Evolutionary conservation across 2,888 invertebrate species (phyloP).

Genomic region (Cheilosia grossa): DNA sequence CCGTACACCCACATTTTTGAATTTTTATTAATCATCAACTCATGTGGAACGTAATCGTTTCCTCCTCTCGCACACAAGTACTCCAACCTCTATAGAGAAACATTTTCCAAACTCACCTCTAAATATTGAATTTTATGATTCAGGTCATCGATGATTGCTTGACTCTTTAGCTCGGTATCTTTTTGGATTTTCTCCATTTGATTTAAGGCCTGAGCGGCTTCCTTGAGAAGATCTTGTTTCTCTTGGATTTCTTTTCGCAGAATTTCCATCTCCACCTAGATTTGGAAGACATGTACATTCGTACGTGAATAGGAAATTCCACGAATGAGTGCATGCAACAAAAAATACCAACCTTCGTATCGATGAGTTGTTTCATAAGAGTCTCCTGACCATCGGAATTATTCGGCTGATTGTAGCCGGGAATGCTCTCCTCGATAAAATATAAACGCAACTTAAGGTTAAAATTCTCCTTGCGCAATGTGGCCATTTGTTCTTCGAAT

Average conservation of each 20-base stretch:
- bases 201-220: slow-evolving; percentile 92
- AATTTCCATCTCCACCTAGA: slow-evolving; percentile 90
- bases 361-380: slow-evolving; percentile 86
- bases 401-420: slow-evolving; percentile 84
- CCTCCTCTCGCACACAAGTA: slow-evolving; percentile 13
- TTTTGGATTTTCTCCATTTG: slow-evolving; percentile 88
- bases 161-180: slow-evolving; percentile 82
- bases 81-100: background rate
- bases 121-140: slow-evolving; percentile 80
- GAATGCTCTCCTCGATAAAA: slow-evolving; percentile 90
- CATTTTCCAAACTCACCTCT: slow-evolving; percentile 77
- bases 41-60: slow-evolving; percentile 54
- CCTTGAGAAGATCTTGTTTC: slow-evolving; percentile 92
- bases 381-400: slow-evolving; percentile 78
- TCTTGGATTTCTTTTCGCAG: slow-evolving; percentile 90
- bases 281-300: slow-evolving; percentile 73
- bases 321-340: slow-evolving; percentile 13
- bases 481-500: slow-evolving; percentile 92
- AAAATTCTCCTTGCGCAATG: slow-evolving; percentile 95
- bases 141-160: slow-evolving; percentile 80
- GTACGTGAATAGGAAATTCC: slow-evolving; percentile 17
- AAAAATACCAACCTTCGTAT: slow-evolving; percentile 85
- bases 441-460: slow-evolving; percentile 95
- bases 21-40: slow-evolving; percentile 21
- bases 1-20: slow-evolving; percentile 38